phyloP scores from a whole-genome alignment of 2,888 invertebrate genomes.

The Seira ritae region DNA sequence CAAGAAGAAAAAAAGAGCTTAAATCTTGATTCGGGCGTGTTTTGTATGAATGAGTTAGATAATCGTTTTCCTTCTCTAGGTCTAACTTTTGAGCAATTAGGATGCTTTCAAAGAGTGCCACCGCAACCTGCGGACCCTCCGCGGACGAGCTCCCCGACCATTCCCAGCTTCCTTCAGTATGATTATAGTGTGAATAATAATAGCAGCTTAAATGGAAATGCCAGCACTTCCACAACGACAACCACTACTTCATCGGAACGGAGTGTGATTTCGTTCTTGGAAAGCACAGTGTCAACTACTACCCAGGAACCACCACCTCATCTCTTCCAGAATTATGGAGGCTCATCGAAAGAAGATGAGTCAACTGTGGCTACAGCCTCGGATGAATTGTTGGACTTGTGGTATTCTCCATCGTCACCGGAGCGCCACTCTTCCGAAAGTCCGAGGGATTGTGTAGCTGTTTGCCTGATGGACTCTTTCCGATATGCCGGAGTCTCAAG shows the following conservation, averaged over 20 bases:
- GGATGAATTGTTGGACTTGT: constrained; percentile 48
- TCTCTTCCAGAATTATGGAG: constrained; percentile 11
- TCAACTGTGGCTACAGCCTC: constrained; percentile 37
- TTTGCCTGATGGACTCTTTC: constrained; percentile 54
- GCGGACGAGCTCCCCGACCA: constrained; percentile 13
- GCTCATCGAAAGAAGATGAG: constrained; percentile 50
- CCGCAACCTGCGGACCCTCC: constrained; percentile 29
- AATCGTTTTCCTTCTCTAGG: constrained; percentile 1
- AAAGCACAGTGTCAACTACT: not conserved
- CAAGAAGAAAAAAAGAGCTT: no score
- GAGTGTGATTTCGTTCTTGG: constrained; percentile 31
- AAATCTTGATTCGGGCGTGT: no score
- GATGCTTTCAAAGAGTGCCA: constrained; percentile 59
- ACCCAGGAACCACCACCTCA: not conserved
- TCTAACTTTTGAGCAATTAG: constrained; percentile 38
- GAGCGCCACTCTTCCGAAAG: constrained; percentile 44
- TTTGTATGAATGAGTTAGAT: no score
- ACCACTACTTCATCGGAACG: not conserved
- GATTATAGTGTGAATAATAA: constrained; percentile 13
- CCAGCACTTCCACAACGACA: not conserved
- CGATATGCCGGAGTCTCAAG: constrained; percentile 77
- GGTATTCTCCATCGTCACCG: constrained; percentile 55
- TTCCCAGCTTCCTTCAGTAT: constrained; percentile 48
- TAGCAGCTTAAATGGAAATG: not conserved
- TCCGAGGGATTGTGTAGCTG: constrained; percentile 47